Conservation (phyloP, 1,140 invertebrate species). For the Pristionchus pacificus region DNA sequence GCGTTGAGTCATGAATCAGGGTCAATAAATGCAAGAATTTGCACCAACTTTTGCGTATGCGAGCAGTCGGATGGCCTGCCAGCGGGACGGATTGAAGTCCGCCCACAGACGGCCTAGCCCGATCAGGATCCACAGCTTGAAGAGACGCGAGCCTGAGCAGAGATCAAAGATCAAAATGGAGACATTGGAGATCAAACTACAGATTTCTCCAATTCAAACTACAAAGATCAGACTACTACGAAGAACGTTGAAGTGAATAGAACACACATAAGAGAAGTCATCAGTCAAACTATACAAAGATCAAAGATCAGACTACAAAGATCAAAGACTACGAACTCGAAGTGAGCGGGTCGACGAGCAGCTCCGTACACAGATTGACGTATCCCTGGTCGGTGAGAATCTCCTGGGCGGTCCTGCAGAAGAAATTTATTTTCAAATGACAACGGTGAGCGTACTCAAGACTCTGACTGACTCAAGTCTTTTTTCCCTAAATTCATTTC, state of each 20-base stretch:
- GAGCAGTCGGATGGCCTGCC: slow-evolving; percentile 88
- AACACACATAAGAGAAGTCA: no score
- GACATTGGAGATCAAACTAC: no score
- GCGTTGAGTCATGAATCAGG: slow-evolving; percentile 19
- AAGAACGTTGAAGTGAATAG: no score
- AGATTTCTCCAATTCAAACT: no score
- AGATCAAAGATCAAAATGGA: no score
- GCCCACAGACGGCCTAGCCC: slow-evolving; percentile 89
- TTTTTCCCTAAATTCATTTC: no score
- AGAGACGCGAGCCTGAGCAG: slow-evolving; percentile 63
- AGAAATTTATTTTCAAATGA: slow-evolving; percentile 9
- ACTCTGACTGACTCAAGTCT: no score
- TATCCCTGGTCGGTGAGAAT: slow-evolving; percentile 48
- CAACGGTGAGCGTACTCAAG: slow-evolving; percentile 4
- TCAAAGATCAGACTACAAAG: no score
- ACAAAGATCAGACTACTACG: no score
- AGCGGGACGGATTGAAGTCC: slow-evolving; percentile 83
- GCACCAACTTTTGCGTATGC: slow-evolving; percentile 72
- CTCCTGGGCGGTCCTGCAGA: slow-evolving; percentile 48
- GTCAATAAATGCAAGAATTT: background rate
- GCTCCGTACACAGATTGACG: slow-evolving; percentile 47
- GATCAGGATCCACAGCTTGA: slow-evolving; percentile 86
- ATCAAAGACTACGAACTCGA: background rate
- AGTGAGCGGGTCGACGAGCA: slow-evolving; percentile 37
- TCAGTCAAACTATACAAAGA: no score